A percentile compares a stretch with the other conserved stretches of the same genome.
These are phyloP conservation scores for Betta splendens DNA, from an alignment of 2,797 vertebrate species.

Conservation along the genomic window DNA sequence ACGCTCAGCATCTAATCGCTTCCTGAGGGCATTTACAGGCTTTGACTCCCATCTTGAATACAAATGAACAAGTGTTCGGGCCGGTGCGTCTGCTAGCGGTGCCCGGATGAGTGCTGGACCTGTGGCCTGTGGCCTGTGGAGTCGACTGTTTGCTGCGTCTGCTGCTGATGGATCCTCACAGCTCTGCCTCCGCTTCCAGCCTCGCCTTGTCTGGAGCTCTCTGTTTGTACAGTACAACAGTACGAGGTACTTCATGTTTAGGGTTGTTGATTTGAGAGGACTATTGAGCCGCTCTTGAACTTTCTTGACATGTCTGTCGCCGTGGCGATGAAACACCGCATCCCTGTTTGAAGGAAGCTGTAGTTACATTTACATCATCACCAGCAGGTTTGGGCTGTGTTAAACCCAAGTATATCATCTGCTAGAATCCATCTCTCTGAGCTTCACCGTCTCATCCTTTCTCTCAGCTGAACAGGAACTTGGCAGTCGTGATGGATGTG, in stretches of 20 bases:
- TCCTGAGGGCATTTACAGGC: slow-evolving; percentile 31
- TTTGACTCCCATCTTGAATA: slow-evolving; percentile 40
- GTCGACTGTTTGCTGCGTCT: slow-evolving; percentile 9
- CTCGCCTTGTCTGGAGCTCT: too few species aligned
- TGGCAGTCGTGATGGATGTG: slow-evolving; percentile 23
- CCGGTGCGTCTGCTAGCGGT: slow-evolving; percentile 13
- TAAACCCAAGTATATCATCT: neutral
- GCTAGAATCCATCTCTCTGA: neutral
- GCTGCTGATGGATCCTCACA: neutral
- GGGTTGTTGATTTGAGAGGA: neutral
- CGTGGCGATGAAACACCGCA: neutral
- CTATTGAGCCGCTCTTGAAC: neutral
- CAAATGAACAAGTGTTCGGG: slow-evolving; percentile 30
- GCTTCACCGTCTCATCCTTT: neutral
- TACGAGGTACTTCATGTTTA: neutral
- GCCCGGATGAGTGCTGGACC: slow-evolving; percentile 40
- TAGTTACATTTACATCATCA: neutral
- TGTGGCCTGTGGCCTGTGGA: slow-evolving; percentile 23
- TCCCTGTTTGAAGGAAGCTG: neutral
- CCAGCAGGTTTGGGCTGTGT: neutral
- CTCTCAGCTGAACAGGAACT: slow-evolving; percentile 7
- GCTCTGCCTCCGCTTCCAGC: neutral
- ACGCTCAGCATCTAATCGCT: slow-evolving; percentile 46
- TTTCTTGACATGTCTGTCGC: neutral
- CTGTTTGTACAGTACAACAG: too few species aligned